phyloP scores from a whole-genome alignment of 2,113 vertebrate genomes.

The Syngnathus floridae region DNA sequence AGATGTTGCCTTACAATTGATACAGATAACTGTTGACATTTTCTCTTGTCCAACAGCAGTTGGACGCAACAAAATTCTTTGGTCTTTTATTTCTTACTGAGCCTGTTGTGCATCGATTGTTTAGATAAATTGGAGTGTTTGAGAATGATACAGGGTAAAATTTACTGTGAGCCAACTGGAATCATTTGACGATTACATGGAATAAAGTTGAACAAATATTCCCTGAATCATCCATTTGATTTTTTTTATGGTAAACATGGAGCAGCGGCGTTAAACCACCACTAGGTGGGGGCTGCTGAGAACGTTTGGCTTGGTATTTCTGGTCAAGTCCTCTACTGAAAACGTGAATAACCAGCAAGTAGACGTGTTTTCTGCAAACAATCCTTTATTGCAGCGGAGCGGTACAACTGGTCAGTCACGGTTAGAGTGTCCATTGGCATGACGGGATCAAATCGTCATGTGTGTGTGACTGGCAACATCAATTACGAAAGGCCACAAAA shows the following conservation, averaged over 20 bases:
- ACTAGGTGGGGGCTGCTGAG: slow-evolving; percentile 23
- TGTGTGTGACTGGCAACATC: not conserved
- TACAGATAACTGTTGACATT: not conserved
- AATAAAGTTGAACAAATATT: not conserved
- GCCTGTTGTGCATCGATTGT: not conserved
- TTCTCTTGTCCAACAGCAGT: not conserved
- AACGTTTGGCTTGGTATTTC: no score
- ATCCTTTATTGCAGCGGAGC: slow-evolving; percentile 58
- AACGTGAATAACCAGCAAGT: not conserved
- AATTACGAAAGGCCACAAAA: not conserved
- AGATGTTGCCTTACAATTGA: slow-evolving; percentile 40
- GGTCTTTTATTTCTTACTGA: not conserved
- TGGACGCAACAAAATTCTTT: not conserved
- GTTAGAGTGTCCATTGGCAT: not conserved
- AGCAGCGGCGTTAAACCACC: slow-evolving; percentile 16
- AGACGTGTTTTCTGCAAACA: slow-evolving; percentile 20
- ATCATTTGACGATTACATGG: slow-evolving; percentile 13
- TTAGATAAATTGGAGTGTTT: slow-evolving; percentile 2
- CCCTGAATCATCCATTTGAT: not conserved
- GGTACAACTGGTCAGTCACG: slow-evolving; percentile 38
- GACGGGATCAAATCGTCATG: not conserved
- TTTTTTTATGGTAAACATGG: not conserved
- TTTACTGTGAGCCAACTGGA: slow-evolving; percentile 6
- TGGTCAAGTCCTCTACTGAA: not conserved
- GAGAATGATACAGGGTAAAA: not conserved